phyloP scores from a whole-genome alignment of 2,797 vertebrate genomes.

The Poecilia velifera region DNA sequence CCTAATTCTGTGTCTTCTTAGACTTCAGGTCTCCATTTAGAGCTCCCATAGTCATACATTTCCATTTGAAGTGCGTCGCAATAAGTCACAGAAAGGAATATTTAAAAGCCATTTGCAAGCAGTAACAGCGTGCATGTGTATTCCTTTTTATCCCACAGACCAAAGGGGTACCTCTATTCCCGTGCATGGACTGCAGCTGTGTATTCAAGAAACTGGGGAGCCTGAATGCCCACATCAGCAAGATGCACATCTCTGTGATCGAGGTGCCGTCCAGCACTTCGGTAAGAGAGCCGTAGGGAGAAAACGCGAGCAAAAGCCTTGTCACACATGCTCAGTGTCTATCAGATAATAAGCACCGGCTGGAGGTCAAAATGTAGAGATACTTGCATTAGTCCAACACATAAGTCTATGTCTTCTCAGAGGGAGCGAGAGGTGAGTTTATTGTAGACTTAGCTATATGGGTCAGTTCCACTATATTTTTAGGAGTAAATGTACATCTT shows the following conservation, averaged over 20 bases:
- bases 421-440: neutral
- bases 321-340: neutral
- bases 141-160: slow-evolving; percentile 58
- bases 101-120: neutral
- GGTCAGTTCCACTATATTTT: neutral
- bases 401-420: neutral
- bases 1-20: neutral
- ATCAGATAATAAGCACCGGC: neutral
- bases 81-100: neutral
- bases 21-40: neutral
- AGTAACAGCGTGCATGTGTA: slow-evolving; percentile 2
- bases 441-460: neutral
- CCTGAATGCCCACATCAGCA: slow-evolving; percentile 98
- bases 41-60: neutral
- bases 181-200: slow-evolving; percentile 96
- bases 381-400: neutral
- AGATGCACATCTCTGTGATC: slow-evolving; percentile 93
- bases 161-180: slow-evolving; percentile 78
- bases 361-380: neutral
- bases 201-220: slow-evolving; percentile 97
- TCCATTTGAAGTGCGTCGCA: neutral
- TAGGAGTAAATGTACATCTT: neutral
- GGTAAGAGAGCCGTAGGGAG: slow-evolving; percentile 61
- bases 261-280: slow-evolving; percentile 76
- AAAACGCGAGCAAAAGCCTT: neutral